Evolutionary conservation across 2,113 vertebrate genomes (phyloP), one percentile per base, ranked within the genome.

Genomic region (Sminthopsis crassicaudata): DNA sequence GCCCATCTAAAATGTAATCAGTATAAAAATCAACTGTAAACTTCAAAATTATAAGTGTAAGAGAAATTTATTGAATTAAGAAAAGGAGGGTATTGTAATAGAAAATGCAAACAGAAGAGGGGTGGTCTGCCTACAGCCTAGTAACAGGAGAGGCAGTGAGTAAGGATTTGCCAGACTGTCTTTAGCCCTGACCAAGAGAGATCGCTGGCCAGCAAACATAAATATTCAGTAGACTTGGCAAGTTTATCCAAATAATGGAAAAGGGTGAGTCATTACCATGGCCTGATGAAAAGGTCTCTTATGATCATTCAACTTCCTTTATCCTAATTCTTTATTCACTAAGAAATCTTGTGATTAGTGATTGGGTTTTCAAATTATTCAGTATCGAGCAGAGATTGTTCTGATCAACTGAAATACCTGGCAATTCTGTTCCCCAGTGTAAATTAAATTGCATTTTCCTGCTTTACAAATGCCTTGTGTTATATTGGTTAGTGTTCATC

Each of bases 401-500:
- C 67, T 42, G 67, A 84, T 84, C 67, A 84, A 84, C n/a, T 42
- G 36, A 76, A 1, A 76, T 7, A 84, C 19, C n/a, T 84, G n/a
- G 67, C 36, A 42, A 84, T 42, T 84, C 67, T 84, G 36, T 84
- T 84, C n/a, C 67, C 67, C n/a, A 84, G 4, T n/a, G 36, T 22
- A 76, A 76, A 76, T 76, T 76, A 23, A 42, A 42, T 84, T 90
- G 30, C 36, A 53, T 55, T 67, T 84, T 42, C 19, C 48, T 54
- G 48, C 7, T 22, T 8, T 0, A 46, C 8, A 53, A 91, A 55
- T 14, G 24, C 30, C 54, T 51, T 67, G 0, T 88, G 53, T 84
- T 90, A 89, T 12, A 92, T 95, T 54, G 42, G 55, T 92, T 92
- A 92, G 76, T 51, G 19, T 89, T 94, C 92, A 91, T 53, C 67